phyloP scores from a whole-genome alignment of 2,888 invertebrate genomes.

The Harmothoe impar region DNA sequence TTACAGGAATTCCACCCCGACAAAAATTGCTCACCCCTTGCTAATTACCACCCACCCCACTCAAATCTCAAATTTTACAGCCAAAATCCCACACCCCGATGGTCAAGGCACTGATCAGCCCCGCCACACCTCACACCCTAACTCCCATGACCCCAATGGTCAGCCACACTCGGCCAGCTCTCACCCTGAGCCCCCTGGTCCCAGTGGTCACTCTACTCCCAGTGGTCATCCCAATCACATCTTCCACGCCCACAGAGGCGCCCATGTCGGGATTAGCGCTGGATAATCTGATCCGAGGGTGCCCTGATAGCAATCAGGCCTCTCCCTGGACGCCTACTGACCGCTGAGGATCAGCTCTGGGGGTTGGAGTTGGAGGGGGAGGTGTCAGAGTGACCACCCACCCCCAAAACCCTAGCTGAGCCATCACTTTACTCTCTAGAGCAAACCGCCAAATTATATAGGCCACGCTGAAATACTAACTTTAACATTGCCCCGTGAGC shows the following conservation, averaged over 20 bases:
- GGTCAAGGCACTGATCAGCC: not conserved
- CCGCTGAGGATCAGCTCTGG: not conserved
- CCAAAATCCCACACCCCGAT: not conserved
- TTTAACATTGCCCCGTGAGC: too few relatives aligned
- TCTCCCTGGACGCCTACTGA: slow-evolving; percentile 6
- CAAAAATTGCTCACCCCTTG: too few relatives aligned
- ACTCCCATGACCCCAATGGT: not conserved
- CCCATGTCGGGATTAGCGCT: slow-evolving; percentile 14
- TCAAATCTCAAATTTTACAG: not conserved
- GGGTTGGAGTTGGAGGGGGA: not conserved
- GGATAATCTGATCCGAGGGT: slow-evolving; percentile 30
- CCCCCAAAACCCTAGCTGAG: not conserved
- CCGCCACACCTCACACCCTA: not conserved
- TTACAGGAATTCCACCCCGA: too few relatives aligned
- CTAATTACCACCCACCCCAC: too few relatives aligned
- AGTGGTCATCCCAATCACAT: slow-evolving; percentile 41
- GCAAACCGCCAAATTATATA: not conserved
- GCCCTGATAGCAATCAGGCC: slow-evolving; percentile 12
- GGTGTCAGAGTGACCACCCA: slow-evolving; percentile 18
- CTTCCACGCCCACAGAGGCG: slow-evolving; percentile 23
- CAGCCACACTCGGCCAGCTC: not conserved
- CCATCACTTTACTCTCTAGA: not conserved
- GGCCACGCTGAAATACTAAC: not conserved
- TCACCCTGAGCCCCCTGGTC: not conserved
- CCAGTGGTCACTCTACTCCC: not conserved